Percentiles rank a stretch among this genome's conserved stretches.
Evolutionary conservation across 1,140 invertebrate species (phyloP).

Genomic region (Heliconius hewitsoni): DNA sequence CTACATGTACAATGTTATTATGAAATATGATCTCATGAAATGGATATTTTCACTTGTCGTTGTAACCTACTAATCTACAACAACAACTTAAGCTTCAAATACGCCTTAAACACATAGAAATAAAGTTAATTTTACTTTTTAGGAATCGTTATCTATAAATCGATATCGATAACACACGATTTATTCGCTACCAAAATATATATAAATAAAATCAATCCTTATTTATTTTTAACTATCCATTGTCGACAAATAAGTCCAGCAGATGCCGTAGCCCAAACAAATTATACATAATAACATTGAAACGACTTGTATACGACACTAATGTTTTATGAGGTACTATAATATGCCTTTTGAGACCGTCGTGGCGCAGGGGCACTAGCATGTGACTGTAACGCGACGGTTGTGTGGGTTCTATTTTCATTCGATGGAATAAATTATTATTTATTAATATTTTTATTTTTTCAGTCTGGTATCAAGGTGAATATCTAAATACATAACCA

Average conservation of each 20-base stretch:
- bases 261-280: not conserved
- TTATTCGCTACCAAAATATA: not conserved
- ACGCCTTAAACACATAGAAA: not conserved
- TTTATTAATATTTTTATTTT: too few species aligned
- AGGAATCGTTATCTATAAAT: not conserved
- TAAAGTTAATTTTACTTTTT: not conserved
- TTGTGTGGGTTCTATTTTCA: too few species aligned
- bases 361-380: too few species aligned
- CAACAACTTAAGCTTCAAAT: not conserved
- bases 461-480: too few species aligned
- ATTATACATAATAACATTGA: not conserved
- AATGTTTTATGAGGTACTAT: not conserved
- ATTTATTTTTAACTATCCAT: not conserved
- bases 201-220: not conserved
- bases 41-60: conserved; percentile 13
- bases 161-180: not conserved
- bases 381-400: too few species aligned
- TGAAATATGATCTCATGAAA: conserved; percentile 31
- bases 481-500: too few species aligned
- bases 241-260: not conserved
- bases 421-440: too few species aligned
- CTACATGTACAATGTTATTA: not conserved
- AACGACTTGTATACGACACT: not conserved
- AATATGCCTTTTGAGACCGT: not conserved
- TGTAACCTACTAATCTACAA: not conserved